Evolutionary conservation across 1,140 invertebrate genomes (phyloP), one percentile per base, ranked within the genome.

Genomic region (Philopotamus ludificatus): DNA sequence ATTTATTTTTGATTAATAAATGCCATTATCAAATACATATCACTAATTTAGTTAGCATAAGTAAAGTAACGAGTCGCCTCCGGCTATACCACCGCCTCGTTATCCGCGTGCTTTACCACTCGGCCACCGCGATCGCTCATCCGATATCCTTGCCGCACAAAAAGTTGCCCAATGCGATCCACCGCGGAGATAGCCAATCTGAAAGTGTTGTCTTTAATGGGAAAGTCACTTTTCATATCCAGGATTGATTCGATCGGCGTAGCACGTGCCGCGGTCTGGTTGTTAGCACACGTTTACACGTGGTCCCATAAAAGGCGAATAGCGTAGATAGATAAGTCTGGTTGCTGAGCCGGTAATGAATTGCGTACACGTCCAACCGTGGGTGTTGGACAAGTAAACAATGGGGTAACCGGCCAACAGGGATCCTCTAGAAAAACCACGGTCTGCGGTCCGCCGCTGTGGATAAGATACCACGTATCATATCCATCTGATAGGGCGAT

Each of bases 331-430:
- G 28, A 34, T 34, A 34, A 4, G 28, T 34, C 28, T 12, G n/a
- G 28, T 34, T 34, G 28, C 28, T 34, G 4, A 7, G 12, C 28
- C 18, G 10, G 54, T 57, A 57, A 57, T 57, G 54, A 57, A 57
- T 57, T 57, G 54, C 54, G 21, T 42, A 57, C 54, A 57, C 54
- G 54, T 57, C 54, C 34, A 8, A 16, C 9, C 21, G 28, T 26
- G 34, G 54, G 54, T 57, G 54, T 57, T 39, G 39, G 10, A 20
- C 54, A 18, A 20, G 39, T 57, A 34, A 34, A 34, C 28, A 34
- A 34, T 7, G n/a, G 28, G 28, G 12, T 57, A 34, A 57, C 54
- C 53, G 10, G 15, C 47, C 20, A 42, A 42, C 10, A 12, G 12
- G 4, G 28, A 12, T 12, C 12, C 28, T 34, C 28, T 34, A n/a